phyloP scores from a whole-genome alignment of 2,113 vertebrate species.

The Geothlypis trichas region DNA sequence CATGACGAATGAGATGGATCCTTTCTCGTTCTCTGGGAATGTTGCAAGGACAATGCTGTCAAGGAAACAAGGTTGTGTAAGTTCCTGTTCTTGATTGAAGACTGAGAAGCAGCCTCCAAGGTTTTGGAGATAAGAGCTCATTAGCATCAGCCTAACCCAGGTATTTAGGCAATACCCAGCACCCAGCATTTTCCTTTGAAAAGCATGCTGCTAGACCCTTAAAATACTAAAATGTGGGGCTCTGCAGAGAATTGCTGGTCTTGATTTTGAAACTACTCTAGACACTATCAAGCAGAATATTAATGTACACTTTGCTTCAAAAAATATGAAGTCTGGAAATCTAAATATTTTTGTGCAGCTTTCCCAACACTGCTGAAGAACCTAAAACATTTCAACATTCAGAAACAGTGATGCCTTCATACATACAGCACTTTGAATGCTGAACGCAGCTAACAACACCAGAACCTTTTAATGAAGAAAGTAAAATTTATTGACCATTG shows the following conservation, averaged over 20 bases:
- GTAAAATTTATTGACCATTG: background rate
- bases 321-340: background rate
- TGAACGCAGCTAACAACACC: background rate
- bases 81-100: background rate
- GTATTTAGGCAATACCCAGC: background rate
- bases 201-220: background rate
- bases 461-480: background rate
- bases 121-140: background rate
- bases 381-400: background rate
- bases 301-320: background rate
- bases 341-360: background rate
- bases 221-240: background rate
- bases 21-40: slow-evolving; percentile 67
- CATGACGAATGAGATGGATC: slow-evolving; percentile 77
- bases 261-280: background rate
- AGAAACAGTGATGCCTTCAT: background rate
- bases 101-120: background rate
- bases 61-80: background rate
- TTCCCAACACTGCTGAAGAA: background rate
- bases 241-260: background rate
- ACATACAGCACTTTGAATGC: background rate
- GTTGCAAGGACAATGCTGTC: slow-evolving; percentile 85
- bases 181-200: background rate
- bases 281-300: background rate
- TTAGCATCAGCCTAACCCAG: background rate